phyloP scores from a whole-genome alignment of 2,113 vertebrate genomes.

The Cettia cetti region DNA sequence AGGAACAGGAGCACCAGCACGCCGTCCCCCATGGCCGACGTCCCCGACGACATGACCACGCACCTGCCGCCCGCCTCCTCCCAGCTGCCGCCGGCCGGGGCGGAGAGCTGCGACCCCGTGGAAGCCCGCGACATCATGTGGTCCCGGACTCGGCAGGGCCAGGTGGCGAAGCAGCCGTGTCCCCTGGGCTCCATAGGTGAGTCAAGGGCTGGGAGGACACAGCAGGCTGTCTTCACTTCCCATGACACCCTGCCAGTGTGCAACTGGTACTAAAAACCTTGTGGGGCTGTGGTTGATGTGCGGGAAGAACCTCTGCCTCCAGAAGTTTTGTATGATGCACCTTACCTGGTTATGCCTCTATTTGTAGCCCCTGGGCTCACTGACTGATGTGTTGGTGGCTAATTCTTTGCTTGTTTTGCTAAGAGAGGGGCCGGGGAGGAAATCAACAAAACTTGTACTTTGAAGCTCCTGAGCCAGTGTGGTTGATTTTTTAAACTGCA shows the following conservation, averaged over 20 bases:
- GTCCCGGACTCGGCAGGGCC: conserved; percentile 90
- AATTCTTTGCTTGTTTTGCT: background rate
- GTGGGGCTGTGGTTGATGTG: background rate
- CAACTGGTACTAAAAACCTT: background rate
- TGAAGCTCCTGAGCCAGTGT: background rate
- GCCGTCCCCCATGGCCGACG: conserved; percentile 55
- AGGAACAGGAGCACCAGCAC: conserved; percentile 80
- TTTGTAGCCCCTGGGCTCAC: background rate
- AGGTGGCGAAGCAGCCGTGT: conserved; percentile 84
- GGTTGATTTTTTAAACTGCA: background rate
- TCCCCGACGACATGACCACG: conserved; percentile 67
- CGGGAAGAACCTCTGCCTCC: background rate
- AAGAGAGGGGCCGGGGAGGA: rapidly evolving
- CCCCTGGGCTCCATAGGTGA: conserved; percentile 88
- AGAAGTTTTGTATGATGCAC: rapidly evolving
- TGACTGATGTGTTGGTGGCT: background rate
- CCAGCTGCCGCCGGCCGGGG: conserved; percentile 80
- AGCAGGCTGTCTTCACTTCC: rapidly evolving
- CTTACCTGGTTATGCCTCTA: background rate
- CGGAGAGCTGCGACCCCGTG: conserved; percentile 85
- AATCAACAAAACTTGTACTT: background rate
- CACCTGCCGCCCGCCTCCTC: conserved; percentile 74
- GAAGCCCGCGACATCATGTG: conserved; percentile 87
- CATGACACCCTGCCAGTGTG: rapidly evolving
- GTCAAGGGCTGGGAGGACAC: background rate